These are phyloP conservation scores for Chrysomallon squamiferum DNA, from an alignment of 1,140 invertebrate genomes.

Conservation along the genomic window DNA sequence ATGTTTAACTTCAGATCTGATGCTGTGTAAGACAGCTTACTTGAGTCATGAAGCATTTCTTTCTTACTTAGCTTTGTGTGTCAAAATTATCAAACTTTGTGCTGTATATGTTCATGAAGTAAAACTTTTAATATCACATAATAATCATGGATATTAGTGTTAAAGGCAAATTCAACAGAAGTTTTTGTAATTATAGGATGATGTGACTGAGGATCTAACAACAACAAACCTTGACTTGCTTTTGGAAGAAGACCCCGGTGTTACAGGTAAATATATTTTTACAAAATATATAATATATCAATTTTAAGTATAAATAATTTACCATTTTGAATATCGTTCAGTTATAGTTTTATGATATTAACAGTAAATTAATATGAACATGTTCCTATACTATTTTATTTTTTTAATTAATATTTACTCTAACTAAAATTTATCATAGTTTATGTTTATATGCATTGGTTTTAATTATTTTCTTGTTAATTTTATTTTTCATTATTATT, in stretches of 20 bases:
- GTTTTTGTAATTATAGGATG: slow-evolving; percentile 19
- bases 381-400: background rate
- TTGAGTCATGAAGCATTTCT: no score
- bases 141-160: no score
- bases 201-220: slow-evolving; percentile 44
- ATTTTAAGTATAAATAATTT: background rate
- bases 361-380: background rate
- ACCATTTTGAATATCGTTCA: background rate
- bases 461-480: no score
- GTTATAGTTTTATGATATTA: background rate
- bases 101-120: no score
- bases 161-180: background rate
- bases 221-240: slow-evolving; percentile 52
- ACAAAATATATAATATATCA: background rate
- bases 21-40: no score
- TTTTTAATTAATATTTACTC: background rate
- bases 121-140: no score
- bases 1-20: no score
- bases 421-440: background rate
- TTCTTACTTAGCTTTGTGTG: no score
- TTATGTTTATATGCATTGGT: background rate
- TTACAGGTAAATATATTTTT: slow-evolving; percentile 33
- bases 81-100: no score
- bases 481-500: no score
- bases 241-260: slow-evolving; percentile 50